These are phyloP conservation scores for Vesta saturnalis DNA, from an alignment of 2,888 invertebrate genomes.

Conservation along the genomic window DNA sequence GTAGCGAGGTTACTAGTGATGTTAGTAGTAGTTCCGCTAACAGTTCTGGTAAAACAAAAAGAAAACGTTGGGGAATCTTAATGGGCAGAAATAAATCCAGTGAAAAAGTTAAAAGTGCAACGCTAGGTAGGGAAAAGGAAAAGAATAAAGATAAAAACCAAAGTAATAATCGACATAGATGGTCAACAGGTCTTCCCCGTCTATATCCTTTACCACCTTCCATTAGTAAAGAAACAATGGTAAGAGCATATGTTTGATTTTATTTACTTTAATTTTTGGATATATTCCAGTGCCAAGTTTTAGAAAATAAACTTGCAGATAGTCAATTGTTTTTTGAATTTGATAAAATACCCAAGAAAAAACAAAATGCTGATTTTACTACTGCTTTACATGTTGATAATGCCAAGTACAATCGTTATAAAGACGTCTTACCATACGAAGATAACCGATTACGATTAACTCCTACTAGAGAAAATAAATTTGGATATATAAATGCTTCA, in stretches of 20 bases:
- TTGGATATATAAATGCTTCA: slow-evolving; percentile 93
- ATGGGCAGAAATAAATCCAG: slow-evolving; percentile 70
- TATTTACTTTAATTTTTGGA: slow-evolving; percentile 2
- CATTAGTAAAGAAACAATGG: slow-evolving; percentile 84
- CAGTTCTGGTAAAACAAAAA: slow-evolving; percentile 59
- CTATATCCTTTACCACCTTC: slow-evolving; percentile 78
- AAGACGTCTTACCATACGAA: slow-evolving; percentile 88
- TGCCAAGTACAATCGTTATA: slow-evolving; percentile 65
- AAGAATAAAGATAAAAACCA: slow-evolving; percentile 63
- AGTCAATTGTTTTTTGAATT: slow-evolving; percentile 84
- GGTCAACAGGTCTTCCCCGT: slow-evolving; percentile 78
- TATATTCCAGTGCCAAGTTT: slow-evolving; percentile 68
- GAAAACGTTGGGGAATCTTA: slow-evolving; percentile 74
- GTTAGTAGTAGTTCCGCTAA: slow-evolving; percentile 39
- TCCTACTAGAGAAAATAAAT: slow-evolving; percentile 83
- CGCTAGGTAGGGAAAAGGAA: slow-evolving; percentile 73
- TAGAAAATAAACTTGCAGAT: slow-evolving; percentile 76
- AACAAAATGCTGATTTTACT: slow-evolving; percentile 74
- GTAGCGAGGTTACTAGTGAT: slow-evolving; percentile 39
- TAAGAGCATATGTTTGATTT: slow-evolving; percentile 58
- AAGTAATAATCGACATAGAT: slow-evolving; percentile 69
- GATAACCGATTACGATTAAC: slow-evolving; percentile 86
- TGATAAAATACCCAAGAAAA: slow-evolving; percentile 83
- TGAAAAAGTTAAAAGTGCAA: slow-evolving; percentile 73
- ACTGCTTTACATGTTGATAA: slow-evolving; percentile 81